Evolutionary conservation across 2,113 vertebrate genomes (phyloP).

Genomic region (Stictonetta naevosa): DNA sequence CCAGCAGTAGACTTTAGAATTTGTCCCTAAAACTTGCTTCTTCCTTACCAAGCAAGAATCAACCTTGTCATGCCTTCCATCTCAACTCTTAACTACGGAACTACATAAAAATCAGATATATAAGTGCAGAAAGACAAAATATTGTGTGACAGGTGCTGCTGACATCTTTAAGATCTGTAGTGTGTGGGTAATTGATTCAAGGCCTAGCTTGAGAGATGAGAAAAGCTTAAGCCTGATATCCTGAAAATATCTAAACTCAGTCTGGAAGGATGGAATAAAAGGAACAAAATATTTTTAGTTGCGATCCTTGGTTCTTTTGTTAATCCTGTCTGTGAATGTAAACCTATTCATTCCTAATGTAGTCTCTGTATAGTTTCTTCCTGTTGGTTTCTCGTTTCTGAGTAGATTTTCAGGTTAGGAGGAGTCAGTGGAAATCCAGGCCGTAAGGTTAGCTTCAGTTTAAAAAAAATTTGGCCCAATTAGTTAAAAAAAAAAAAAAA

Average conservation of each 20-base stretch:
- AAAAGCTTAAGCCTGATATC: neutral
- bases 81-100: neutral
- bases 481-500: neutral
- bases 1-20: neutral
- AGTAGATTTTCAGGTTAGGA: neutral
- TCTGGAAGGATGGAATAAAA: neutral
- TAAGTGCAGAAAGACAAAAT: neutral
- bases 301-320: neutral
- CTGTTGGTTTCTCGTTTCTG: neutral
- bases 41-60: neutral
- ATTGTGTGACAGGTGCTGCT: accelerated
- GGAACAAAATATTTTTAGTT: neutral
- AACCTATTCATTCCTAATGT: neutral
- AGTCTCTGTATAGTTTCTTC: neutral
- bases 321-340: neutral
- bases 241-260: neutral
- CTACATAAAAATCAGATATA: neutral
- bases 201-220: neutral
- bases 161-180: neutral
- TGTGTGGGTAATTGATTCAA: neutral
- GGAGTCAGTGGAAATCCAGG: neutral
- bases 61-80: neutral
- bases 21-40: neutral
- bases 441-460: neutral
- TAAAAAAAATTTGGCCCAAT: neutral